Conservation (phyloP, 2,113 vertebrate genomes). For the Oriolus oriolus region DNA sequence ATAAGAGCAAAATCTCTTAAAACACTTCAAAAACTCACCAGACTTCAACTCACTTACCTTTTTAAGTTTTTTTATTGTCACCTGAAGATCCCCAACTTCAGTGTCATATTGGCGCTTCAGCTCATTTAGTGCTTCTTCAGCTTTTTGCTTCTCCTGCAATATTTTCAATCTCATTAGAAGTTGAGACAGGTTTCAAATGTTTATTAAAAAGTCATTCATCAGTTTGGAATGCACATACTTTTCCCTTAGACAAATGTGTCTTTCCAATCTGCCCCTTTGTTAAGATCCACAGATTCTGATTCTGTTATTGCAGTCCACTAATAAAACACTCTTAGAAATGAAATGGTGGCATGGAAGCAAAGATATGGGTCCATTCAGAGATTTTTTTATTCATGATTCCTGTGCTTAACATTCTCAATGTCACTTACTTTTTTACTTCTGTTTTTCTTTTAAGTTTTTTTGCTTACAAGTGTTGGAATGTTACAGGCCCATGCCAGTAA, state of each 20-base stretch:
- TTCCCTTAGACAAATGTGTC: not conserved
- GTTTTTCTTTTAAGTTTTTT: not conserved
- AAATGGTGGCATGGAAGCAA: not conserved
- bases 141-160: slow-evolving; percentile 81
- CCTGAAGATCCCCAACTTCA: slow-evolving; percentile 91
- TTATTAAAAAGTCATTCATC: not conserved
- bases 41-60: slow-evolving; percentile 70
- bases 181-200: not conserved
- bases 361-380: not conserved
- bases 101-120: slow-evolving; percentile 82
- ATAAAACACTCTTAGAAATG: not conserved
- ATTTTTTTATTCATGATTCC: not conserved
- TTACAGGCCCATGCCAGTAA: not conserved
- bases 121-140: slow-evolving; percentile 80
- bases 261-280: not conserved
- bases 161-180: not conserved
- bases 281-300: not conserved
- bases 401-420: not conserved
- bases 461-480: not conserved
- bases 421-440: not conserved
- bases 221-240: not conserved
- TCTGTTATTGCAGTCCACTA: not conserved
- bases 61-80: slow-evolving; percentile 88
- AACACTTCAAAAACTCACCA: not conserved
- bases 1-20: not conserved